Evolutionary conservation across 2,113 vertebrate species (phyloP), one percentile per base, ranked within the genome.

Genomic region (Egretta garzetta): DNA sequence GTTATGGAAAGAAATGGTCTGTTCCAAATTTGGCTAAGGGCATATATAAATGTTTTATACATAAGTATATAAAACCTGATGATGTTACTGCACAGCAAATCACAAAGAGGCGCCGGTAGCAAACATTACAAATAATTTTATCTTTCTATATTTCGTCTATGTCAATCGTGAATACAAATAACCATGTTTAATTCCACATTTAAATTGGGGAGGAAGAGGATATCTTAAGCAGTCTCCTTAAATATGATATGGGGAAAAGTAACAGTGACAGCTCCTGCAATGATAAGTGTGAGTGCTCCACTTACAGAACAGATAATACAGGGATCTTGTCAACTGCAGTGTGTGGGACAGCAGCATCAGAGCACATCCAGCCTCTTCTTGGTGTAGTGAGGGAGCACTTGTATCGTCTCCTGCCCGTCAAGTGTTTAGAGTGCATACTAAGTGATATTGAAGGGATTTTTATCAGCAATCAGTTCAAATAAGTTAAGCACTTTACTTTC

Each of bases 341-440:
- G 64, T 33, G 81, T 95, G 93, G 92, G 81, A 73, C 81, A 93
- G 74, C 35, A 90, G 28, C 62, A 73, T n/a, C 64, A 66, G 84
- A 80, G 66, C 2, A 2, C 63, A 82, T 53, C 19, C 88, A 85
- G 39, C 20, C 63, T 89, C 82, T 68, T 86, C 47, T 52, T 8
- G 2, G 23, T 55, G 11, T 14, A 59, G 82, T n/a, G 74, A 76
- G 77, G 39, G 21, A 93, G 59, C 64, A 79, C 88, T 97, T 82
- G 60, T 80, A 39, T 68, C 81, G 79, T 67, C 74, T 58, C 26
- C 62, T 77, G 45, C 22, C n/a, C 1, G 1, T 92, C 45, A 4
- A 95, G 90, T 81, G 76, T 72, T 97, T 93, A 87, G 74, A 97
- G 94, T 86, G 74, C 59, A n/a, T 56, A 82, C 70, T 95, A 95